phyloP scores from a whole-genome alignment of 2,797 vertebrate species.

The Typhlichthys subterraneus region DNA sequence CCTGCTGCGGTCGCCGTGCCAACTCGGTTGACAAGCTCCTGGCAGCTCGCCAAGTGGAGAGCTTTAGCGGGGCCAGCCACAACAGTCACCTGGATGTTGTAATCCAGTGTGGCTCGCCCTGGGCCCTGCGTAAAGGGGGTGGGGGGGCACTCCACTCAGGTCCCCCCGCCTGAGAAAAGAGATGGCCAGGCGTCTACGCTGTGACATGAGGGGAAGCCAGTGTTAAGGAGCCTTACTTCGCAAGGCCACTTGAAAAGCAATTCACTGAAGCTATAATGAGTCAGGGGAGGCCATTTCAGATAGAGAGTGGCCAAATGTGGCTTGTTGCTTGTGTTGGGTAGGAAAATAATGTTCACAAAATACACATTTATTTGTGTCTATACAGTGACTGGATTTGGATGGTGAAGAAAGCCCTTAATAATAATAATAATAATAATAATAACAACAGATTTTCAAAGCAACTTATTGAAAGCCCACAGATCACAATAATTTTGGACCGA shows the following conservation, averaged over 20 bases:
- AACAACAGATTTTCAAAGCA: too few species aligned
- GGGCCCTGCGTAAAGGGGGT: not conserved
- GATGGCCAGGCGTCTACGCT: slow-evolving; percentile 7
- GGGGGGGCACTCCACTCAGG: too few species aligned
- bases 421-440: too few species aligned
- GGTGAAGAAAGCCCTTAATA: too few species aligned
- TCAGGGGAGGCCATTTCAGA: not conserved
- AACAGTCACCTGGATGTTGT: slow-evolving; percentile 23
- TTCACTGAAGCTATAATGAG: slow-evolving; percentile 3
- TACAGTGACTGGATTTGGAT: too few species aligned
- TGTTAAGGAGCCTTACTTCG: not conserved
- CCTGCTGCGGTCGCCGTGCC: slow-evolving; percentile 22
- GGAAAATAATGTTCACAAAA: too few species aligned
- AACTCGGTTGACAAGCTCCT: slow-evolving; percentile 7
- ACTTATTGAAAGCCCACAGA: too few species aligned
- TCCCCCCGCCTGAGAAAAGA: too few species aligned
- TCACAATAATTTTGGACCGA: too few species aligned
- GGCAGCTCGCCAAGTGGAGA: slow-evolving; percentile 27
- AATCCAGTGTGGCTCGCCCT: slow-evolving; percentile 2
- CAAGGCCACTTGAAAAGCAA: not conserved
- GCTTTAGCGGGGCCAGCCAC: slow-evolving; percentile 38
- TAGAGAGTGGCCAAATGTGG: not conserved
- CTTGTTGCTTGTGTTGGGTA: not conserved
- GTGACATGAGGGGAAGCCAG: too few species aligned
- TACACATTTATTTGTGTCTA: too few species aligned